A percentile compares a stretch with the other conserved stretches of the same genome.
phyloP scores from a whole-genome alignment of 2,888 invertebrate genomes.

The Embidobia sp. region DNA sequence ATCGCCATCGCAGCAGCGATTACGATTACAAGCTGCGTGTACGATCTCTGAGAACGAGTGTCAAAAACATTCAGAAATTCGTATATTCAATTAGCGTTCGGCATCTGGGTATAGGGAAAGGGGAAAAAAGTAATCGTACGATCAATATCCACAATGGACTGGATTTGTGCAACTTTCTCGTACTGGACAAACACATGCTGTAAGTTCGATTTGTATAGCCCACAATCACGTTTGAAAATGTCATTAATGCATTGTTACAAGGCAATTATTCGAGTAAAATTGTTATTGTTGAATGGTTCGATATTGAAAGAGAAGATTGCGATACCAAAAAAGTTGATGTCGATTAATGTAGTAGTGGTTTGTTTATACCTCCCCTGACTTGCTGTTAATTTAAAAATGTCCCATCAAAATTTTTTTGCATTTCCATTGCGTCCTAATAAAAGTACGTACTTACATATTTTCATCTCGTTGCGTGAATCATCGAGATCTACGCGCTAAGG shows the following conservation, averaged over 20 bases:
- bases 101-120: slow-evolving; percentile 28
- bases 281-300: slow-evolving; percentile 51
- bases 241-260: slow-evolving; percentile 38
- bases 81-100: slow-evolving; percentile 25
- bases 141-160: slow-evolving; percentile 22
- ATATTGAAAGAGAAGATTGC: slow-evolving; percentile 38
- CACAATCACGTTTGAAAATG: slow-evolving; percentile 43
- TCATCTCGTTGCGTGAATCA: slow-evolving; percentile 52
- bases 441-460: slow-evolving; percentile 59
- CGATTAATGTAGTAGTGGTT: slow-evolving; percentile 37
- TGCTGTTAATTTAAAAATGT: slow-evolving; percentile 35
- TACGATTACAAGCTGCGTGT: too few relatives aligned
- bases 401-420: slow-evolving; percentile 29
- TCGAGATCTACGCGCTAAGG: slow-evolving; percentile 47
- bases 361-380: background rate
- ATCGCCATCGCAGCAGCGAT: too few relatives aligned
- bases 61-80: slow-evolving; percentile 41
- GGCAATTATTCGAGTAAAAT: slow-evolving; percentile 57
- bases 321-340: slow-evolving; percentile 42
- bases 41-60: slow-evolving; percentile 23
- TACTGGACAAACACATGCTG: slow-evolving; percentile 18
- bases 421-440: slow-evolving; percentile 39
- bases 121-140: too few relatives aligned
- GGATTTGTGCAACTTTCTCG: slow-evolving; percentile 27
- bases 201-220: slow-evolving; percentile 18